Percentiles rank a stretch among this genome's conserved stretches.
These are phyloP conservation scores for Pediacus dermestoides DNA, from an alignment of 2,888 invertebrate genomes.

Conservation along the genomic window DNA sequence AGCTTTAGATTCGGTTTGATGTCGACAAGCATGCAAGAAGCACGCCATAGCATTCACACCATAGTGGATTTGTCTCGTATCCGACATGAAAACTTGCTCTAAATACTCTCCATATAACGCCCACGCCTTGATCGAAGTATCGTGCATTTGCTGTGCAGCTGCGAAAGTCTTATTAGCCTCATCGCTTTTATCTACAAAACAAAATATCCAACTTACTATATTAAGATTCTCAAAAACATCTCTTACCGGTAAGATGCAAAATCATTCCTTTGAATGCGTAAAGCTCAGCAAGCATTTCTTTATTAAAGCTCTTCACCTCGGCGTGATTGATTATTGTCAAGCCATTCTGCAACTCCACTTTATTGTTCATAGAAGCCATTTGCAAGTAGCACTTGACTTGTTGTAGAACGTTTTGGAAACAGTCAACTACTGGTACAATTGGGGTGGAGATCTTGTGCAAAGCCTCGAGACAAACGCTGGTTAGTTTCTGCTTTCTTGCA, in stretches of 20 bases:
- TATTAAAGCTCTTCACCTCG: conserved; percentile 89
- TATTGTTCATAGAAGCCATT: conserved; percentile 65
- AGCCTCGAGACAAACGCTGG: conserved; percentile 86
- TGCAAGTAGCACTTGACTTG: conserved; percentile 96
- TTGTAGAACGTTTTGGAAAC: conserved; percentile 94
- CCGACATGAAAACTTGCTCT: conserved; percentile 82
- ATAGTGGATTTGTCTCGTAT: conserved; percentile 68
- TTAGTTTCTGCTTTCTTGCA: conserved; percentile 89
- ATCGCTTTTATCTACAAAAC: conserved; percentile 81
- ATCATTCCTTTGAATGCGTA: conserved; percentile 90
- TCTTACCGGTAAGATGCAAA: conserved; percentile 73
- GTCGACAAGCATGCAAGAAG: conserved; percentile 91
- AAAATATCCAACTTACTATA: no score
- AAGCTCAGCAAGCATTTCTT: conserved; percentile 85
- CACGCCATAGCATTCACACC: conserved; percentile 92
- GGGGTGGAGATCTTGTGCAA: conserved; percentile 91
- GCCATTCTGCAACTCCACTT: conserved; percentile 80
- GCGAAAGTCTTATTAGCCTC: conserved; percentile 97
- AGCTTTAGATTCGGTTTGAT: conserved; percentile 93
- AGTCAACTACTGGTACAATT: conserved; percentile 94
- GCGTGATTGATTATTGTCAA: conserved; percentile 94
- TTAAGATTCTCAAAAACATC: no score
- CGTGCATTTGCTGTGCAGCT: conserved; percentile 89
- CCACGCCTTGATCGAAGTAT: conserved; percentile 92
- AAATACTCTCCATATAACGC: conserved; percentile 96